Evolutionary conservation across 1,140 invertebrate species (phyloP), one percentile per base, ranked within the genome.

Genomic region (Heliconius himera): DNA sequence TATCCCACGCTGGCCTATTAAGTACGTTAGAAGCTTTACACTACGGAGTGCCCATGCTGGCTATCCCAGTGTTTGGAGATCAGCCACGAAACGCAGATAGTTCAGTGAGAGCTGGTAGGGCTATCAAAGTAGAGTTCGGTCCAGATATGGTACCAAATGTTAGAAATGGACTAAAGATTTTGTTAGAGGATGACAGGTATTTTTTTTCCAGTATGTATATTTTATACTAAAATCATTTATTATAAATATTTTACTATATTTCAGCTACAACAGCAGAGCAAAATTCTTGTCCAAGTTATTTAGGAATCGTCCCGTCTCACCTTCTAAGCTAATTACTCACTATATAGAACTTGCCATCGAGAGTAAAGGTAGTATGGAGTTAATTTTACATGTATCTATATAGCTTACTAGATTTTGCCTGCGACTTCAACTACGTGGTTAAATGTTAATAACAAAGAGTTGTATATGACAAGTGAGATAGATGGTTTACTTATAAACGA

Each of bases 1-100:
- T 97, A n/a, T 96, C 95, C 9, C 96, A 97, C 84, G 96, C 96
- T 76, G 96, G 96, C 0, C 89, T 96, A 18, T 90, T 96, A 16
- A 96, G 96, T 38, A 89, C 95, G 3, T 91, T 95, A 79, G 96
- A 97, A 88, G 95, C 96, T 0, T 82, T 96, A 20, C 94, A 95
- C 66, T 94, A 94, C 46, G 95, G 93, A 8, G 95, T 96, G 5
- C 96, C 96, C 1, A 92, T 97, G 70, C 88, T 97, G 56, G 95
- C 95, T 41, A 93, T 97, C 70, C 96, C 96, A 8, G 87, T 97
- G 8, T 94, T 95, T 56, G 93, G 91, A 16, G 96, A 97, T 82
- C 96, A 90, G 78, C 83, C 78, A 1, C 22, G 51, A 3, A 90
- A 90, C 51, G 87, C 88, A 0, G 73, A 78, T 0, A 22, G 78